Percentiles rank a stretch among this genome's conserved stretches.
Evolutionary conservation across 2,888 invertebrate species (phyloP).

Genomic region (Drosophila nr. perissopoda): DNA sequence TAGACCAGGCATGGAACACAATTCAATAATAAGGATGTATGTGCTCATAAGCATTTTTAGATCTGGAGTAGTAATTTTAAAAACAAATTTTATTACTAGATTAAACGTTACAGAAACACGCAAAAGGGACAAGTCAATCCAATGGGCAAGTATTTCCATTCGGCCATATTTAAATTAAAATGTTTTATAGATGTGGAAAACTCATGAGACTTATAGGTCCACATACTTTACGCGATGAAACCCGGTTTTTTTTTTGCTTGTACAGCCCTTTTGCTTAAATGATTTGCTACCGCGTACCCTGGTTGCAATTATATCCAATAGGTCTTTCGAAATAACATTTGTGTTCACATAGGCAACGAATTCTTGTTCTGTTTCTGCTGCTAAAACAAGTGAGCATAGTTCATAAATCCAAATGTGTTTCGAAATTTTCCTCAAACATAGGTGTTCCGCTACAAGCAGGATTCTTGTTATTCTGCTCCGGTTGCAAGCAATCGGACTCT

Average conservation of each 20-base stretch:
- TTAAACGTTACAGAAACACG: background rate
- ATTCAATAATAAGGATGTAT: background rate
- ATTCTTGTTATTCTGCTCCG: background rate
- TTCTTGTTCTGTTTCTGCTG: background rate
- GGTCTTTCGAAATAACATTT: background rate
- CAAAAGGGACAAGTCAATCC: slow-evolving; percentile 36
- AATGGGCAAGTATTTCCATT: slow-evolving; percentile 34
- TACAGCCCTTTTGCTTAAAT: too few species aligned
- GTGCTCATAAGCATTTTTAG: slow-evolving; percentile 1
- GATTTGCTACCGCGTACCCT: too few species aligned
- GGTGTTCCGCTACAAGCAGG: background rate
- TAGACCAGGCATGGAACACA: background rate
- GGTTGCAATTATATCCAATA: slow-evolving; percentile 20
- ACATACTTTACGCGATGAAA: background rate
- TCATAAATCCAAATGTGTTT: slow-evolving; percentile 12
- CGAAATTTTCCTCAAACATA: slow-evolving; percentile 32
- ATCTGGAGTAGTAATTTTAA: slow-evolving; percentile 17
- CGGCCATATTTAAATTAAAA: slow-evolving; percentile 44
- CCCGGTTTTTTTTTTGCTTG: too few species aligned
- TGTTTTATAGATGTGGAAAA: background rate
- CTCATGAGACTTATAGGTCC: rapidly evolving
- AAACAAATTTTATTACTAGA: too few species aligned
- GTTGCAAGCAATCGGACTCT: background rate
- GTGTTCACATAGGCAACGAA: slow-evolving; percentile 18
- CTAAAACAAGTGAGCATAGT: background rate